These are phyloP conservation scores for Cephus rjabovi DNA, from an alignment of 2,888 invertebrate species.

Conservation along the genomic window DNA sequence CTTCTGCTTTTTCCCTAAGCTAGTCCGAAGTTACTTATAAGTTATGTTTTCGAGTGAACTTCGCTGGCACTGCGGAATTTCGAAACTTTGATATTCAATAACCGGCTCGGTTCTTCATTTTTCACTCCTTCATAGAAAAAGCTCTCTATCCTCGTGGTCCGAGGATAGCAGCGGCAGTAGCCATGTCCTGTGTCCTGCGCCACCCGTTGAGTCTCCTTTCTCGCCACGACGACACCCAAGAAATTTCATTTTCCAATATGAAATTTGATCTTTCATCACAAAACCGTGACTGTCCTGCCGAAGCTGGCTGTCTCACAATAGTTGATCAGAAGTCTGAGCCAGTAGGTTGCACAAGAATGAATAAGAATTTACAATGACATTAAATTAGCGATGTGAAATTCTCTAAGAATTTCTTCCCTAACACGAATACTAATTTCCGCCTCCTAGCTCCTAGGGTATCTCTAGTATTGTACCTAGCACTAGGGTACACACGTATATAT, in stretches of 20 bases:
- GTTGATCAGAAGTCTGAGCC: conserved; percentile 41
- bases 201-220: not conserved
- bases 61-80: conserved; percentile 58
- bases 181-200: not conserved
- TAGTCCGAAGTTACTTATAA: conserved; percentile 57
- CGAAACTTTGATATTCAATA: conserved; percentile 63
- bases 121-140: conserved; percentile 33
- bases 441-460: not conserved
- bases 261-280: conserved; percentile 46
- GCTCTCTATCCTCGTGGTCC: conserved; percentile 8
- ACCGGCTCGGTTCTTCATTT: conserved; percentile 43
- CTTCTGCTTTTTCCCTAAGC: conserved; percentile 33
- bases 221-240: conserved; percentile 16
- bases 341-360: not conserved
- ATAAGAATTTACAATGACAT: conserved; percentile 27
- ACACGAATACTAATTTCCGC: not conserved
- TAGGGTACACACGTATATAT: not conserved
- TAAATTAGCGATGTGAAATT: conserved; percentile 36
- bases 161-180: not conserved
- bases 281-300: conserved; percentile 17
- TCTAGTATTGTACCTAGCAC: not conserved
- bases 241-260: conserved; percentile 47
- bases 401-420: not conserved
- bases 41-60: conserved; percentile 62
- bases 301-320: conserved; percentile 41